A percentile compares a stretch with the other conserved stretches of the same genome.
phyloP scores from a whole-genome alignment of 2,888 invertebrate genomes.

The Drosophila ezoana region DNA sequence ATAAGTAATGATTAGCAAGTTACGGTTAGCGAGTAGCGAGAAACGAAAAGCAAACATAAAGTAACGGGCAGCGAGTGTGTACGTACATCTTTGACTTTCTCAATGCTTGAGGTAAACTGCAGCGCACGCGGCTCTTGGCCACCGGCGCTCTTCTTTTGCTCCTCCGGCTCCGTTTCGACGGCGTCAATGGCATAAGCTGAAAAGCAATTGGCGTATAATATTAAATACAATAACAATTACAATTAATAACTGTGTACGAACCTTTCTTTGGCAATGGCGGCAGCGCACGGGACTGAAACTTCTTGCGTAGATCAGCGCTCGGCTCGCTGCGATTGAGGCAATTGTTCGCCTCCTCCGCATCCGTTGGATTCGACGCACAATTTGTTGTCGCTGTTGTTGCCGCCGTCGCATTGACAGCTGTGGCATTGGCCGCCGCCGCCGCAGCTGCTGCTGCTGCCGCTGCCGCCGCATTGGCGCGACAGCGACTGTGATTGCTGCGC shows the following conservation, averaged over 20 bases:
- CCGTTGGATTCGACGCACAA: constrained; percentile 20
- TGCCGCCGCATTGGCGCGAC: constrained; percentile 56
- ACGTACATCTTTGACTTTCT: constrained; percentile 97
- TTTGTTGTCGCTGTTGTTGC: constrained; percentile 22
- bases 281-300: constrained; percentile 88
- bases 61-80: background rate
- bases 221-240: background rate
- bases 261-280: constrained; percentile 88
- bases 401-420: constrained; percentile 20
- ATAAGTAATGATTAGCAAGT: background rate
- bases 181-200: constrained; percentile 69
- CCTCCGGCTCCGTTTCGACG: constrained; percentile 63
- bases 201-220: background rate
- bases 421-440: constrained; percentile 27
- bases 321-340: constrained; percentile 50
- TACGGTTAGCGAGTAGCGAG: background rate
- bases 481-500: constrained; percentile 84
- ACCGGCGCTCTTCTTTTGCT: constrained; percentile 73
- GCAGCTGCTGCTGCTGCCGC: constrained; percentile 26
- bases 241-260: constrained; percentile 53
- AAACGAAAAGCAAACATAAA: too few relatives aligned
- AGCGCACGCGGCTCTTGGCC: constrained; percentile 85
- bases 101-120: constrained; percentile 96
- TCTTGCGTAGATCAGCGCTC: constrained; percentile 82
- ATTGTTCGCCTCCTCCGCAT: constrained; percentile 50